Evolutionary conservation across 2,797 vertebrate species (phyloP).

Genomic region (Takifugu rubripes): DNA sequence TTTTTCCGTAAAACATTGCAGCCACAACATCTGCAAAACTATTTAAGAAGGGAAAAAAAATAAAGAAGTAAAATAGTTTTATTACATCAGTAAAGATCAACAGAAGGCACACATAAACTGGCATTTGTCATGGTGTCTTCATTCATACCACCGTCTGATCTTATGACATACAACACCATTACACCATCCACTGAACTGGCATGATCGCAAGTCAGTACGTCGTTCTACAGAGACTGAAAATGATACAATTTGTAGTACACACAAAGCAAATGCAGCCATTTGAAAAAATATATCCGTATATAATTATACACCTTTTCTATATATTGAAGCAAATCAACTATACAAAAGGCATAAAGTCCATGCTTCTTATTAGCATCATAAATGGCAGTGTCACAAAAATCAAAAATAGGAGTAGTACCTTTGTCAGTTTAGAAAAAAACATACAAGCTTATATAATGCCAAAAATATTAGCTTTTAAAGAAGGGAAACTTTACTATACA

Average conservation of each 20-base stretch:
- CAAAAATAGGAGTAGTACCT: slow-evolving; percentile 58
- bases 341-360: slow-evolving; percentile 61
- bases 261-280: slow-evolving; percentile 57
- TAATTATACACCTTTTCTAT: slow-evolving; percentile 68
- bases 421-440: slow-evolving; percentile 54
- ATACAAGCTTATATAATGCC: slow-evolving; percentile 55
- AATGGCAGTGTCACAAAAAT: slow-evolving; percentile 41
- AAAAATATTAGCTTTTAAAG: slow-evolving; percentile 64
- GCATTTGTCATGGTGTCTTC: slow-evolving; percentile 27
- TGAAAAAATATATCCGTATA: slow-evolving; percentile 79
- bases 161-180: slow-evolving; percentile 33
- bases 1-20: too few relatives aligned
- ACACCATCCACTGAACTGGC: slow-evolving; percentile 11
- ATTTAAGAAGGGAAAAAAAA: slow-evolving; percentile 8
- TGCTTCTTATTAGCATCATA: slow-evolving; percentile 29
- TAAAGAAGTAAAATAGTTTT: slow-evolving; percentile 75
- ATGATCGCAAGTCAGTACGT: slow-evolving; percentile 13
- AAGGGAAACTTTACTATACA: slow-evolving; percentile 50
- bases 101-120: slow-evolving; percentile 71
- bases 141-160: slow-evolving; percentile 18
- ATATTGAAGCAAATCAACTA: slow-evolving; percentile 56
- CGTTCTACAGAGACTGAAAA: neutral
- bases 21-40: too few relatives aligned
- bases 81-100: slow-evolving; percentile 88
- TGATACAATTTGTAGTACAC: slow-evolving; percentile 25